Evolutionary conservation across 1,140 invertebrate genomes (phyloP).

Genomic region (Lucilia sericata): DNA sequence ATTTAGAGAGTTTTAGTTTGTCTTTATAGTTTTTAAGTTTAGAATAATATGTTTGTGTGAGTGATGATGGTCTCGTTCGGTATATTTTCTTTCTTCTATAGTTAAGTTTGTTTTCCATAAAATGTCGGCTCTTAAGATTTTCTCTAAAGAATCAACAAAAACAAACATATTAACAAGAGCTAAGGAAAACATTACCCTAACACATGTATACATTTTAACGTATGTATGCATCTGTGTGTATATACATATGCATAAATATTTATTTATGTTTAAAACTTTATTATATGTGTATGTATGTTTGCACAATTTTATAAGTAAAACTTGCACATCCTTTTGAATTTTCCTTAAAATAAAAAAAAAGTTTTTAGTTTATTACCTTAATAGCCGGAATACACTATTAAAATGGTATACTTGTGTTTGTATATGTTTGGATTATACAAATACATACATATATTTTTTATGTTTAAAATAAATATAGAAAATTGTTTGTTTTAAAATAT

Average conservation of each 20-base stretch:
- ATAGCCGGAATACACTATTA: conserved; percentile 39
- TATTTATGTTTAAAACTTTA: background rate
- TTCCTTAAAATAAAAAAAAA: background rate
- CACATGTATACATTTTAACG: too few species aligned
- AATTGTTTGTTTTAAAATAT: background rate
- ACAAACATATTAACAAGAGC: too few species aligned
- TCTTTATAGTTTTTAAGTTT: background rate
- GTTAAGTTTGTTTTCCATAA: background rate
- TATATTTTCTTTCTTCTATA: background rate
- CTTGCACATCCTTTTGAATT: background rate
- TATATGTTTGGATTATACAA: too few species aligned
- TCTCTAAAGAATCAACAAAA: too few species aligned
- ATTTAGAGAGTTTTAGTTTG: conserved; percentile 11
- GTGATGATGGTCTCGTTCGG: too few species aligned
- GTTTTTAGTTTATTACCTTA: conserved; percentile 40
- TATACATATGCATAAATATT: background rate
- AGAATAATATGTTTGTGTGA: too few species aligned
- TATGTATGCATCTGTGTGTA: background rate
- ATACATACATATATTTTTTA: too few species aligned
- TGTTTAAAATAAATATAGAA: too few species aligned
- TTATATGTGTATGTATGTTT: background rate
- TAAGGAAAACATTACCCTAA: too few species aligned
- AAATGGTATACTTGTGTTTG: conserved; percentile 5
- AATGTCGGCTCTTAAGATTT: background rate
- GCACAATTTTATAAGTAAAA: background rate